Conservation (phyloP, 2,113 vertebrate genomes). For the Sialia sialis region DNA sequence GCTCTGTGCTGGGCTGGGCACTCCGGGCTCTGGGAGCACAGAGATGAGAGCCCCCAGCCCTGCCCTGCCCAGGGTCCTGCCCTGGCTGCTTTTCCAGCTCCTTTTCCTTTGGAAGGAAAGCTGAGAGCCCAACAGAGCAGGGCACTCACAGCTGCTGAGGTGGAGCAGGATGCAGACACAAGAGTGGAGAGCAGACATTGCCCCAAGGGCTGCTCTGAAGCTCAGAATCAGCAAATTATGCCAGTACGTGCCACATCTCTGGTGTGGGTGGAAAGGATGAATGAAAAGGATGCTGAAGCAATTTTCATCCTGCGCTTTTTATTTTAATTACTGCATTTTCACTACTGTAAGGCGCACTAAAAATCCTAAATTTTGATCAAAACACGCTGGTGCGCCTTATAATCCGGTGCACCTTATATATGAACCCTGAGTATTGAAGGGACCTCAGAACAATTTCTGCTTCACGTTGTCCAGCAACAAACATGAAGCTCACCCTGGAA, state of each 20-base stretch:
- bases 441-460: too few species aligned
- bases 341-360: too few species aligned
- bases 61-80: too few species aligned
- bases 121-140: not conserved
- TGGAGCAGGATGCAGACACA: not conserved
- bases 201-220: not conserved
- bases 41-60: not conserved
- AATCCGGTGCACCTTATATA: too few species aligned
- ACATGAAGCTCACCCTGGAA: too few species aligned
- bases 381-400: too few species aligned
- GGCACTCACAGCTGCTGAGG: accelerated
- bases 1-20: not conserved
- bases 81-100: not conserved
- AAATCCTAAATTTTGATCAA: too few species aligned
- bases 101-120: not conserved
- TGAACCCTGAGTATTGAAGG: too few species aligned
- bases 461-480: too few species aligned
- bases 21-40: not conserved
- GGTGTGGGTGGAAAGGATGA: not conserved
- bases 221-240: not conserved
- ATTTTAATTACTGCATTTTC: too few species aligned
- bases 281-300: not conserved
- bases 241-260: accelerated
- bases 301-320: not conserved
- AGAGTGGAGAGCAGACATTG: not conserved